phyloP scores from a whole-genome alignment of 2,888 invertebrate genomes.

The Thera britannica region DNA sequence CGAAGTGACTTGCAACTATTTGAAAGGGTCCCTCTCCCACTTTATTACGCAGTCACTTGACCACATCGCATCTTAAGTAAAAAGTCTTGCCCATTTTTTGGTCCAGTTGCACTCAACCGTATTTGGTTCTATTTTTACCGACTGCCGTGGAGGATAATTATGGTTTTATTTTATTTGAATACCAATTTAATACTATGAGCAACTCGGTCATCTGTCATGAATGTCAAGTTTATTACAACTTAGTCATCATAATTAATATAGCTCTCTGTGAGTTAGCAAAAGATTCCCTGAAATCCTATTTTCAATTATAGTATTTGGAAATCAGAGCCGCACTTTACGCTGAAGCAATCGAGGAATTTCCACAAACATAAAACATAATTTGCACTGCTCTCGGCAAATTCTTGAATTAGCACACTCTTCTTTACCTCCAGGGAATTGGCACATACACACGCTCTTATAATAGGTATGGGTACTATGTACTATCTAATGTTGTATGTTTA shows the following conservation, averaged over 20 bases:
- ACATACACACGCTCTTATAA: slow-evolving; percentile 13
- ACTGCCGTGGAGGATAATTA: neutral
- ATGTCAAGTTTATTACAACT: slow-evolving; percentile 20
- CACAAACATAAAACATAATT: neutral
- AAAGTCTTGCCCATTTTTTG: neutral
- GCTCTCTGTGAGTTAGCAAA: too few species aligned
- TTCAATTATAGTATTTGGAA: too few species aligned
- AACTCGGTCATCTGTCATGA: slow-evolving; percentile 9
- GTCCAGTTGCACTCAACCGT: neutral
- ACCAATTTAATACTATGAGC: neutral
- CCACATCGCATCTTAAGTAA: neutral
- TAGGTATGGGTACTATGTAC: neutral
- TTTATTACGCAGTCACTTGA: neutral
- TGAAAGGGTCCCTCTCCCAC: too few species aligned
- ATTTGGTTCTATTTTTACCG: neutral
- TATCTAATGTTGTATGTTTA: slow-evolving; percentile 19
- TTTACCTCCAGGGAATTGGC: slow-evolving; percentile 28
- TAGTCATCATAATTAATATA: neutral
- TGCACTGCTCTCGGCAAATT: neutral
- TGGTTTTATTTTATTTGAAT: neutral
- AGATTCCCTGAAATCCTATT: too few species aligned
- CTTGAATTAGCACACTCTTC: slow-evolving; percentile 10
- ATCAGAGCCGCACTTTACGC: too few species aligned
- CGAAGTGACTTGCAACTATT: too few species aligned
- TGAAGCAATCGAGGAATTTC: neutral